Evolutionary conservation across 2,113 vertebrate genomes (phyloP).

Genomic region (Nothobranchius furzeri): DNA sequence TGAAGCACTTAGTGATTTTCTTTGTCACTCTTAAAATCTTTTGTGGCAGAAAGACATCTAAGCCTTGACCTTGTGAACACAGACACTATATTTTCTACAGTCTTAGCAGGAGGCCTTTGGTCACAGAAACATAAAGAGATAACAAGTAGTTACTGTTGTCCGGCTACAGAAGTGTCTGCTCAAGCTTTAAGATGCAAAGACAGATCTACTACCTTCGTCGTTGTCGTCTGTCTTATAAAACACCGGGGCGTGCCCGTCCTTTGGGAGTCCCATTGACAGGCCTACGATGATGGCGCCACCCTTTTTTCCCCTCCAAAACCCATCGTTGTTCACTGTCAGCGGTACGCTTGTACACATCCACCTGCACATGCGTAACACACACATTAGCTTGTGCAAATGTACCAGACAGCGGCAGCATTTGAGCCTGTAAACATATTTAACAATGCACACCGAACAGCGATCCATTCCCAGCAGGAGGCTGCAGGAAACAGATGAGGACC

Average conservation of each 20-base stretch:
- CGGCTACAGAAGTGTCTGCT: constrained; percentile 30
- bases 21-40: constrained; percentile 41
- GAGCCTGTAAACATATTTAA: constrained; percentile 72
- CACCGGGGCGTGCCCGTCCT: constrained; percentile 70
- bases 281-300: constrained; percentile 67
- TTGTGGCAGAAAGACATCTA: constrained; percentile 51
- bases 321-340: constrained; percentile 54
- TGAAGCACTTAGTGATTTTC: constrained; percentile 28
- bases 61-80: constrained; percentile 59
- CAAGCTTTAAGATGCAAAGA: constrained; percentile 52
- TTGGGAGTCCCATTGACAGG: constrained; percentile 69
- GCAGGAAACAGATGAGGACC: constrained; percentile 74
- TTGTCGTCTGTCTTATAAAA: constrained; percentile 41
- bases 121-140: constrained; percentile 45
- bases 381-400: constrained; percentile 44
- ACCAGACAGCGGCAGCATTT: constrained; percentile 64
- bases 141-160: constrained; percentile 42
- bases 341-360: constrained; percentile 5
- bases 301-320: constrained; percentile 57
- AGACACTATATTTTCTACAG: constrained; percentile 15
- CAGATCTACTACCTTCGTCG: constrained; percentile 40
- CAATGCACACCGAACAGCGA: constrained; percentile 64
- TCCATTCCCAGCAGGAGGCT: constrained; percentile 67
- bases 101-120: constrained; percentile 54
- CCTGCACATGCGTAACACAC: constrained; percentile 10